phyloP scores from a whole-genome alignment of 1,140 invertebrate species.

The Calephelis nemesis region DNA sequence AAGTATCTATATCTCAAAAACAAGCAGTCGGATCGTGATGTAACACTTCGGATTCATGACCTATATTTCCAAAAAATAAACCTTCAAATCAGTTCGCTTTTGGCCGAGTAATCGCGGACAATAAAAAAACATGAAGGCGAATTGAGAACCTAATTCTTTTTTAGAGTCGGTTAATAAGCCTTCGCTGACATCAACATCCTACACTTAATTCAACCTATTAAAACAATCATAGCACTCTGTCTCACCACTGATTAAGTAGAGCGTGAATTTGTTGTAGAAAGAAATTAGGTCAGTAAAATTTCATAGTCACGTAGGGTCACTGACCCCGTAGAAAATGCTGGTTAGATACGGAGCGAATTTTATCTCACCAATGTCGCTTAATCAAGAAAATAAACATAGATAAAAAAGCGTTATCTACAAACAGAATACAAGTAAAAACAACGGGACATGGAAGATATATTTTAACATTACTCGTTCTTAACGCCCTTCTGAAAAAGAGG shows the following conservation, averaged over 20 bases:
- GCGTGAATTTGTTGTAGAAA: constrained; percentile 62
- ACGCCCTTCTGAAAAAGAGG: no score
- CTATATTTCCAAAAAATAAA: no score
- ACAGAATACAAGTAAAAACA: not conserved
- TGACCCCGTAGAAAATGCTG: not conserved
- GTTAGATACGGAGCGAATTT: not conserved
- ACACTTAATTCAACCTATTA: not conserved
- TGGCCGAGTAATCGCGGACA: no score
- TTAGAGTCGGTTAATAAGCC: no score
- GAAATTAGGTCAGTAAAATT: constrained; percentile 56
- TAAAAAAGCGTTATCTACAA: constrained; percentile 11
- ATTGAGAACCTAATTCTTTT: no score
- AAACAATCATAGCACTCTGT: constrained; percentile 33
- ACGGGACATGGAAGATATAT: not conserved
- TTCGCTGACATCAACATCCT: not conserved
- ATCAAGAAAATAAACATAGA: constrained; percentile 18
- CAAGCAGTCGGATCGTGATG: no score
- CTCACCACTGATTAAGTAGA: constrained; percentile 47
- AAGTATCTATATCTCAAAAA: no score
- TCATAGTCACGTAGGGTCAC: constrained; percentile 15
- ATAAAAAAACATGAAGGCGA: no score
- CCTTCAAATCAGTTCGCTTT: no score
- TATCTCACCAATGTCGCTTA: not conserved
- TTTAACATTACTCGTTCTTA: not conserved
- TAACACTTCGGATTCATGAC: no score